Conservation (phyloP, 2,797 vertebrate species). For the Myotis daubentonii region DNA sequence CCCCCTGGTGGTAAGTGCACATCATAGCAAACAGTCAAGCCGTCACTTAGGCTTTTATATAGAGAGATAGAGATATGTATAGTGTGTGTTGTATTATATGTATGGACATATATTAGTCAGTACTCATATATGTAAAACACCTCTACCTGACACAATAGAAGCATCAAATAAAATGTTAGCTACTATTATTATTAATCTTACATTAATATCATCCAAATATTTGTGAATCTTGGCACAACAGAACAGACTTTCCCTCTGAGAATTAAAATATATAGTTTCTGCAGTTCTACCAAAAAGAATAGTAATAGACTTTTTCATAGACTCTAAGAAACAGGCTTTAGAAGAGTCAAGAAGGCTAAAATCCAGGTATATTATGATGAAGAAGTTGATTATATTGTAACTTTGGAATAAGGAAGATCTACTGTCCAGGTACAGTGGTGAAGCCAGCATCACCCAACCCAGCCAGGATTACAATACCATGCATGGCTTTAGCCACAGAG, state of each 20-base stretch:
- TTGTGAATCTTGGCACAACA: constrained; percentile 28
- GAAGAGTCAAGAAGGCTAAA: background rate
- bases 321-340: background rate
- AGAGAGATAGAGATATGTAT: too few relatives aligned
- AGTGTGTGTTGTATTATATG: background rate
- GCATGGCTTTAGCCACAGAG: background rate
- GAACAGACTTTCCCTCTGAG: background rate
- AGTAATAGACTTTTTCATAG: background rate
- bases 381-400: background rate
- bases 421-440: background rate
- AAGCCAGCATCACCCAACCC: background rate
- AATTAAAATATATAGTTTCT: background rate
- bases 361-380: background rate
- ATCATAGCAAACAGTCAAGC: too few relatives aligned
- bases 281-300: background rate
- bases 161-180: background rate
- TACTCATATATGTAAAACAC: background rate
- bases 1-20: too few relatives aligned
- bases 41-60: too few relatives aligned
- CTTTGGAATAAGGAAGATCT: background rate
- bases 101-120: background rate
- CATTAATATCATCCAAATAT: background rate
- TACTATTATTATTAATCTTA: background rate
- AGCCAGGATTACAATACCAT: background rate
- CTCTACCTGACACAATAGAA: background rate